These are phyloP conservation scores for Periophthalmus magnuspinnatus DNA, from an alignment of 2,797 vertebrate species.

Conservation along the genomic window DNA sequence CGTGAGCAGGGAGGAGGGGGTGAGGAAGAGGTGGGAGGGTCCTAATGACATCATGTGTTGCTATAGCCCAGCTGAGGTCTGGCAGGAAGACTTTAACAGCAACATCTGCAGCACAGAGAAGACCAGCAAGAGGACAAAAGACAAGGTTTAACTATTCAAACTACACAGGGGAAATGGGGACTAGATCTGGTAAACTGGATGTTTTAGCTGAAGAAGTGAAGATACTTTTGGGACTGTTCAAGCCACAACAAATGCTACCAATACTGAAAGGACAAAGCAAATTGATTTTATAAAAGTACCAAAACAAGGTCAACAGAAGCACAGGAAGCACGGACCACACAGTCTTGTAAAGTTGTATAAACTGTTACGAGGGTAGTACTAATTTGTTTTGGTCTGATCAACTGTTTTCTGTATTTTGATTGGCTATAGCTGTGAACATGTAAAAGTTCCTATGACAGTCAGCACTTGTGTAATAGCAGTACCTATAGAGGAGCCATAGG, in stretches of 20 bases:
- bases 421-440: not conserved
- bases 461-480: constrained; percentile 36
- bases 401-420: not conserved
- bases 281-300: not conserved
- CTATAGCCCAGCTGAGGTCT: constrained; percentile 80
- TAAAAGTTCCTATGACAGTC: constrained; percentile 16
- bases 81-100: constrained; percentile 75
- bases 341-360: not conserved
- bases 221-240: too few species aligned
- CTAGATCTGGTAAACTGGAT: not conserved
- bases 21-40: constrained; percentile 58
- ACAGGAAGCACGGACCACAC: not conserved
- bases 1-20: constrained; percentile 43
- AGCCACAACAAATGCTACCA: not conserved
- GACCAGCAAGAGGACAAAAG: constrained; percentile 43
- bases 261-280: not conserved
- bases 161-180: not conserved
- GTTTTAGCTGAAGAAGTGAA: too few species aligned
- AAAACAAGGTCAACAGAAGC: not conserved
- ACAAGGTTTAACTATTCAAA: constrained; percentile 53
- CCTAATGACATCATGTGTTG: constrained; percentile 83
- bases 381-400: not conserved
- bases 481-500: constrained; percentile 30
- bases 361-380: not conserved
- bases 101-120: constrained; percentile 72